These are phyloP conservation scores for Pachydiplax longipennis DNA, from an alignment of 2,888 invertebrate genomes.

Conservation along the genomic window DNA sequence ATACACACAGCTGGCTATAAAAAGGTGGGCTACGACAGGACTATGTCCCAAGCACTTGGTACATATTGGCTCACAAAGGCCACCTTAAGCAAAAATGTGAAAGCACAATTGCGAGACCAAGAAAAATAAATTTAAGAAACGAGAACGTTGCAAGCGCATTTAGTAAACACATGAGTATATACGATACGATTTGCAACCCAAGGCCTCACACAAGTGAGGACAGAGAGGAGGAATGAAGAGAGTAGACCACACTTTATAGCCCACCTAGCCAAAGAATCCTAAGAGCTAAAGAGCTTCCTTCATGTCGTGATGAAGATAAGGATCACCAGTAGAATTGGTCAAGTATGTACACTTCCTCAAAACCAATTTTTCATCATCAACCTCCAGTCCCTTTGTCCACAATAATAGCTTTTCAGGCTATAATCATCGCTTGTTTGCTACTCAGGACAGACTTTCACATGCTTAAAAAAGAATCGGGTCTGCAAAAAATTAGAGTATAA, in stretches of 20 bases:
- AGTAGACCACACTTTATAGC: slow-evolving; percentile 34
- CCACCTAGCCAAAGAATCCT: slow-evolving; percentile 29
- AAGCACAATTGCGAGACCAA: slow-evolving; percentile 42
- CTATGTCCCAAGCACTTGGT: slow-evolving; percentile 41
- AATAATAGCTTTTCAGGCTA: not conserved
- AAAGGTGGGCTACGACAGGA: slow-evolving; percentile 41
- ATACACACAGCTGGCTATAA: slow-evolving; percentile 38
- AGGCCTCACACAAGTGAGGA: not conserved
- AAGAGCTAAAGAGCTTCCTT: slow-evolving; percentile 21
- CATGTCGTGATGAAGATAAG: slow-evolving; percentile 15
- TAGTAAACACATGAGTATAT: slow-evolving; percentile 12
- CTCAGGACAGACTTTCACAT: slow-evolving; percentile 29
- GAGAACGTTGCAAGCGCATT: slow-evolving; percentile 7
- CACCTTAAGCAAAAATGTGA: slow-evolving; percentile 33
- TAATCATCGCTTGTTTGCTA: slow-evolving; percentile 13
- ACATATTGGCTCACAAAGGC: slow-evolving; percentile 27
- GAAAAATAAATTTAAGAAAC: slow-evolving; percentile 34
- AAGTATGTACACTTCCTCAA: slow-evolving; percentile 12
- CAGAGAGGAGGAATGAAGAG: slow-evolving; percentile 11
- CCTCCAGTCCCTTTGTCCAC: not conserved
- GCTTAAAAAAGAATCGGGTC: slow-evolving; percentile 35
- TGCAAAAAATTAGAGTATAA: slow-evolving; percentile 41
- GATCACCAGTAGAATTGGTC: slow-evolving; percentile 30
- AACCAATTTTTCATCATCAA: not conserved
- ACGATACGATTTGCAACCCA: slow-evolving; percentile 19